Base-by-base conservation (phyloP, 2,113 vertebrate genomes). In the Melanerpes aurifrons region DNA sequence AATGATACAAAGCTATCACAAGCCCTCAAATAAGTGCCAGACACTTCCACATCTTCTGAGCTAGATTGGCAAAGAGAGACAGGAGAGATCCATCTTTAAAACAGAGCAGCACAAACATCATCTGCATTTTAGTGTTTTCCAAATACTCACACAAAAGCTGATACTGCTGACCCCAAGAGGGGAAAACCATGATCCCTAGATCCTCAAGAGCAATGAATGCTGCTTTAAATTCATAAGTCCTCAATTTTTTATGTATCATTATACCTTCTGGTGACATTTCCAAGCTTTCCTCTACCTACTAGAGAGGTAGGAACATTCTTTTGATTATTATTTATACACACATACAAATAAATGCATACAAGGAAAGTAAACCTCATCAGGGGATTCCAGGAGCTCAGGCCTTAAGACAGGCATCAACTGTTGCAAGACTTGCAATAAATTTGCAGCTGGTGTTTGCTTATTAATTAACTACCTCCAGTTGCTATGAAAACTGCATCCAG, bases 181-280 rank as follows among this genome's bases (percentile, higher is more conserved):
- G n/a, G 35, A 80, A 93, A 91, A 19, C 17, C 58, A 32, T 16
- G 57, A 82, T 57, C 28, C 37, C 7, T 57, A 48, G 26, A 45
- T n/a, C 50, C 66, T 74, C 66, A 89, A 74, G 24, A 90, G 73
- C 47, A 20, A 86, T 56, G 16, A 86, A 64, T 28, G 11, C 59
- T 64, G 58, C 72, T 93, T 86, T 90, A 88, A 94, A 95, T 93
- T 85, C 85, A 91, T 66, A 72, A 92, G 37, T 54, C 12, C 29
- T 77, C 37, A 26, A 15, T 56, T 94, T 92, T 68, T 91, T 3
- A 86, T 85, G 28, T 8, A 54, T 72, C 85, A 59, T 76, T 78
- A 40, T 53, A 86, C n/a, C 58, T 87, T 47, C 48, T 72, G 26
- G 67, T 75, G 54, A 80, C 16, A 88, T 71, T 86, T 92, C 43